Evolutionary conservation across 2,113 vertebrate genomes (phyloP).

Genomic region (Strix aluco): DNA sequence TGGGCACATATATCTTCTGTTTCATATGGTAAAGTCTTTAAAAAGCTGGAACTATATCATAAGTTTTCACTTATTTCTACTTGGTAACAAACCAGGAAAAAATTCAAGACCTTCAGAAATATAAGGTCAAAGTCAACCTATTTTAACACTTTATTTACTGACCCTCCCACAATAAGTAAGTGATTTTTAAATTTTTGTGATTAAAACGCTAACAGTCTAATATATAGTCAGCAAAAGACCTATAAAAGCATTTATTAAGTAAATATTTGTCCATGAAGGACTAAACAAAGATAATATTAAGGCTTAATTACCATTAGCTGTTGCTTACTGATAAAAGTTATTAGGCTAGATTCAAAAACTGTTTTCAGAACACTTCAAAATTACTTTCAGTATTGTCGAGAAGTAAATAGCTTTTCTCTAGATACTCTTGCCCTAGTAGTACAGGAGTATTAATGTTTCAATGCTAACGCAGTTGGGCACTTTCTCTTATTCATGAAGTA

Average conservation of each 20-base stretch:
- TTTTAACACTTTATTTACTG: conserved; percentile 68
- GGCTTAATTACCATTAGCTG: background rate
- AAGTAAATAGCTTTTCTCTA: background rate
- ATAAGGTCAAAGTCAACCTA: conserved; percentile 63
- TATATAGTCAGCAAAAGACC: conserved; percentile 54
- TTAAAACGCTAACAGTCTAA: conserved; percentile 61
- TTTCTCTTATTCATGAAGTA: background rate
- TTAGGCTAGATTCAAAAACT: background rate
- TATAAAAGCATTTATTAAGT: conserved; percentile 60
- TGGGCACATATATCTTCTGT: background rate
- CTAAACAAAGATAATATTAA: background rate
- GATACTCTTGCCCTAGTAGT: background rate
- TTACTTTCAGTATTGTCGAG: background rate
- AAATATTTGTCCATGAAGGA: conserved; percentile 59
- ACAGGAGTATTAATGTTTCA: background rate
- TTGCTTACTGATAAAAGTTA: background rate
- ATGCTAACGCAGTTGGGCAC: background rate
- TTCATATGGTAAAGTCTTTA: background rate
- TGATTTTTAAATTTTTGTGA: conserved; percentile 66
- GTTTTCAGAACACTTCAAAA: background rate
- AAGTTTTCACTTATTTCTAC: conserved; percentile 45
- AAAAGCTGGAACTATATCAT: background rate
- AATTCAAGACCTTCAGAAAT: conserved; percentile 50
- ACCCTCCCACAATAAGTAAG: conserved; percentile 63
- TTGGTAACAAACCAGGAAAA: conserved; percentile 62